Conservation (phyloP, 2,888 invertebrate genomes). For the Linyphia triangularis region DNA sequence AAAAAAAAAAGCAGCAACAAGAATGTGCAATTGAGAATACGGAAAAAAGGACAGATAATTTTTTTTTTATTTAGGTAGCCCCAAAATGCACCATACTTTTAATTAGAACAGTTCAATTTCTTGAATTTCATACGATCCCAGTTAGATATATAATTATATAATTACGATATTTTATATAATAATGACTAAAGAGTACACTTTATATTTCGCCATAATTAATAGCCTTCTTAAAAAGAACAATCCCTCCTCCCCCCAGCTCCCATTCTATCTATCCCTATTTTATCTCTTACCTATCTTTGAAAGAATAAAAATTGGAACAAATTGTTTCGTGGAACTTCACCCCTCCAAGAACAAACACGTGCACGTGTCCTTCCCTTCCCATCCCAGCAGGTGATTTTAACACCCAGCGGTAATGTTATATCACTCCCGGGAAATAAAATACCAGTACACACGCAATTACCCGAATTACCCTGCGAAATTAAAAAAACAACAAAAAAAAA, state of each 20-base stretch:
- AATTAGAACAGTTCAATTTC: too few species aligned
- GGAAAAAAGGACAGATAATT: too few species aligned
- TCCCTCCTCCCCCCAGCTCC: background rate
- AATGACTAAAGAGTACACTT: too few species aligned
- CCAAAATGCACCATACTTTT: too few species aligned
- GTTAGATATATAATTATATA: too few species aligned
- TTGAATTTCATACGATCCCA: too few species aligned
- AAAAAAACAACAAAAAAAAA: conserved; percentile 31
- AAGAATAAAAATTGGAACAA: background rate
- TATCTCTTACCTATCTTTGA: too few species aligned
- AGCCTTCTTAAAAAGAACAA: background rate
- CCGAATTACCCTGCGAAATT: conserved; percentile 30
- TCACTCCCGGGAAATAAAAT: conserved; percentile 25
- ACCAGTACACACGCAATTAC: conserved; percentile 25
- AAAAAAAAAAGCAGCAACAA: too few species aligned
- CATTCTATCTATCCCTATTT: background rate
- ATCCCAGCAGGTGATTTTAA: conserved; percentile 62
- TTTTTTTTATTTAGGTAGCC: too few species aligned
- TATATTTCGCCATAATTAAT: too few species aligned
- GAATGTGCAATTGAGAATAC: too few species aligned
- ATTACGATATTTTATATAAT: too few species aligned
- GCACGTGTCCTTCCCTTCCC: background rate
- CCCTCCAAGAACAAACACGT: conserved; percentile 28
- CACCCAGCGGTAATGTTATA: conserved; percentile 44
- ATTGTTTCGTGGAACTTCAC: background rate